phyloP scores from a whole-genome alignment of 2,797 vertebrate species.

The Manis javanica region DNA sequence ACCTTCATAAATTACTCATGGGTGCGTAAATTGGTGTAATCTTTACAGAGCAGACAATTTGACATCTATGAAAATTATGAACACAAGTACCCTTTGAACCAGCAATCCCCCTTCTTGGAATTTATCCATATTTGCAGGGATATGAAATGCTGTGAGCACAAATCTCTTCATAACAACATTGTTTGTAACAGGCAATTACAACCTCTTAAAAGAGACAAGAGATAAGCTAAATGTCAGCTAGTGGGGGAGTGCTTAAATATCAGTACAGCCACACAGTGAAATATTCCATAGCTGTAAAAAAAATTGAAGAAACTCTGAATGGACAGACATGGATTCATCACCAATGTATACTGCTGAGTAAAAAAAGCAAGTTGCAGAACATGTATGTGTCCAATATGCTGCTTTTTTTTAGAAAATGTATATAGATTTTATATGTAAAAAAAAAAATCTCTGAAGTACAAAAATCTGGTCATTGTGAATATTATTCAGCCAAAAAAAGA shows the following conservation, averaged over 20 bases:
- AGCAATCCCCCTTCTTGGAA: background rate
- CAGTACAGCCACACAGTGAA: background rate
- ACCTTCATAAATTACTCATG: background rate
- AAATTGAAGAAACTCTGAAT: background rate
- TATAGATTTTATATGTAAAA: background rate
- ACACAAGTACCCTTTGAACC: background rate
- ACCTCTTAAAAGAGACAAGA: background rate
- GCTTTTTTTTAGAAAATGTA: background rate
- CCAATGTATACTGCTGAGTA: background rate
- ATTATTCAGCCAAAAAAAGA: no score
- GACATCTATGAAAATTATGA: background rate
- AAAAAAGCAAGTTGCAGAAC: background rate
- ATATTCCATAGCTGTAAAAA: background rate
- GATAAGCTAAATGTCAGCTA: background rate
- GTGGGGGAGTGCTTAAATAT: background rate
- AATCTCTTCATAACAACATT: background rate
- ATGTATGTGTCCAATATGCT: background rate
- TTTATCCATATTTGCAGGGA: background rate
- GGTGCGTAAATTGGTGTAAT: background rate
- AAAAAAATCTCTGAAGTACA: background rate
- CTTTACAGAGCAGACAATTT: background rate
- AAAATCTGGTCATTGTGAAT: background rate
- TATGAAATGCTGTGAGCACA: background rate
- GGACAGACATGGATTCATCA: background rate
- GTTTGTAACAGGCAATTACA: background rate